Evolutionary conservation across 2,797 vertebrate species (phyloP), one percentile per base, ranked within the genome.

Genomic region (Sciurus carolinensis): DNA sequence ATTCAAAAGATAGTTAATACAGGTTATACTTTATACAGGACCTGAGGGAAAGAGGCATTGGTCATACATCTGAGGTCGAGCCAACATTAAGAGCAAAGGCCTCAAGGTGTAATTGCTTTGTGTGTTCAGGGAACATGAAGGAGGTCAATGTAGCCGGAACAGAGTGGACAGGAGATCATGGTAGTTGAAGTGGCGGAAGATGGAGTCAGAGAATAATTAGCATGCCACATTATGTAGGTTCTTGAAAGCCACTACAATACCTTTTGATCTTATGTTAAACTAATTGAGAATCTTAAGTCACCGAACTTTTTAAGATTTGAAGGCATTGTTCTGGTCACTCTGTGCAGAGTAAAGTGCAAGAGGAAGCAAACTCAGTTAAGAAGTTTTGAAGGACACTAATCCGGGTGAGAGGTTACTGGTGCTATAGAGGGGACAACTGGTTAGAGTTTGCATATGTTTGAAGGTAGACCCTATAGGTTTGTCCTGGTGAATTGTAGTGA

Each of bases 181-280:
- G 62, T 28, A 18, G 39, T 22, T 33, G 24, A 28, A 87, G 26
- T 42, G 6, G 44, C 8, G 59, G 62, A 66, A 79, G 62, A 20
- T 7, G 2, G 47, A 82, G 7, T 75, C 28, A 36, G 15, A n/a
- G 26, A 28, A n/a, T 39, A n/a, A 24, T 15, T 8, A 6, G 39
- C 13, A 33, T 15, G 24, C 17, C 28, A 44, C 14, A 30, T 72
- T 42, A n/a, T 24, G 2, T 24, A 66, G 24, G 26, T n/a, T 36
- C 57, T 28, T 64, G 8, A 2, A 67, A 89, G 17, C 20, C 50
- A 33, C 20, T 36, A 26, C 24, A 64, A 24, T 39, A 15, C n/a
- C 13, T 90, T 73, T 94, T 47, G 50, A 50, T 47, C 93, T 93
- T 75, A 66, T 13, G 36, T 72, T 82, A 77, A 82, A n/a, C 8